These are phyloP conservation scores for Dasypus novemcinctus DNA, from an alignment of 2,113 vertebrate species.

Conservation along the genomic window DNA sequence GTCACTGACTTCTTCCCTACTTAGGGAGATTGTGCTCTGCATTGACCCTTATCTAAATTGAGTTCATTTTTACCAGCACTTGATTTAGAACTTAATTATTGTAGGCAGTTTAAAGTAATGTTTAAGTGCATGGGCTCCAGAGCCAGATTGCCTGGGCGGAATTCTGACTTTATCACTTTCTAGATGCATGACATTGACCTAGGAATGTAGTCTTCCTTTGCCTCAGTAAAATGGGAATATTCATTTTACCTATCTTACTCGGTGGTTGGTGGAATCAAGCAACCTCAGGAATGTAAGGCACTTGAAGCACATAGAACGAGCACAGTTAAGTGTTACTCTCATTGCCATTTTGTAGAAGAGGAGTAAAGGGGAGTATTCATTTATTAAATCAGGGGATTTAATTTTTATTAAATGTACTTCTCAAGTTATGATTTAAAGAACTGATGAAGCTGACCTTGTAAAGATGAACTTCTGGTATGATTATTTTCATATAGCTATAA, in stretches of 20 bases:
- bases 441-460: not conserved
- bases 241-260: not conserved
- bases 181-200: not conserved
- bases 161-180: not conserved
- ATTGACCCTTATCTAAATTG: not conserved
- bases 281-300: not conserved
- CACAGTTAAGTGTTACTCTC: not conserved
- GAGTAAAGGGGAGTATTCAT: not conserved
- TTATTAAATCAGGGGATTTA: not conserved
- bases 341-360: not conserved
- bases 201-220: not conserved
- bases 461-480: not conserved
- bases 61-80: not conserved
- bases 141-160: not conserved
- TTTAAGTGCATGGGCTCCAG: not conserved
- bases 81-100: constrained; percentile 52
- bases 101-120: not conserved
- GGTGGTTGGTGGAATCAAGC: not conserved
- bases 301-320: not conserved
- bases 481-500: not conserved
- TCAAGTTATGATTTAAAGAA: not conserved
- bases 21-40: not conserved
- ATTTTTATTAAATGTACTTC: constrained; percentile 8
- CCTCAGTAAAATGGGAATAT: not conserved
- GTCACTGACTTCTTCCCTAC: not conserved